Evolutionary conservation across 1,140 invertebrate genomes (phyloP).

Genomic region (Eurosta solidaginis): DNA sequence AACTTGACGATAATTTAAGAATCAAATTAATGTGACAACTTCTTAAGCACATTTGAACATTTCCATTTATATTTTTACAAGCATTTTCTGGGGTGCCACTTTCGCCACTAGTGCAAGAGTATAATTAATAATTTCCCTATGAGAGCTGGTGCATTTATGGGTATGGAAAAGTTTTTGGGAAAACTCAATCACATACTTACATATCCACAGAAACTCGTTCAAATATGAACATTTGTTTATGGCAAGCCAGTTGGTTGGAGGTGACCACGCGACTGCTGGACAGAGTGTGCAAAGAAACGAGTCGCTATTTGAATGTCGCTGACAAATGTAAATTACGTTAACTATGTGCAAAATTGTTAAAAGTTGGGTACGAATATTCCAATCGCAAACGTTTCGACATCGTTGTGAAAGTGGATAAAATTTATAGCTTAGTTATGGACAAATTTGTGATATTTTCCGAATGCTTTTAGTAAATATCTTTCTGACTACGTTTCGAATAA

Average conservation of each 20-base stretch:
- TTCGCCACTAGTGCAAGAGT: conserved; percentile 18
- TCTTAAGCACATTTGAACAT: conserved; percentile 44
- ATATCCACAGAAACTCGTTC: neutral
- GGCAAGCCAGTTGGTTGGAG: neutral
- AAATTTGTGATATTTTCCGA: too few species aligned
- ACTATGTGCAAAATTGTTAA: too few species aligned
- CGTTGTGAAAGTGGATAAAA: too few species aligned
- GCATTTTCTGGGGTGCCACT: conserved; percentile 31
- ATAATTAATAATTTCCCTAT: conserved; percentile 38
- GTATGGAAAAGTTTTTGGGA: neutral
- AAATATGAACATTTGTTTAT: neutral
- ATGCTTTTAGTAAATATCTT: too few species aligned
- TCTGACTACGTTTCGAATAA: too few species aligned
- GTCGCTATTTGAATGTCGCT: too few species aligned
- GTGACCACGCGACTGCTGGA: too few species aligned
- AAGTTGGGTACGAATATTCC: too few species aligned
- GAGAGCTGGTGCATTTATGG: neutral
- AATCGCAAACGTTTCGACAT: too few species aligned
- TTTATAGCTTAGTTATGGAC: too few species aligned
- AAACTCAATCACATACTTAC: neutral
- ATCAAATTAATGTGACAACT: conserved; percentile 49
- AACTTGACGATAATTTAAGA: conserved; percentile 20
- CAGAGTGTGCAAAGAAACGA: too few species aligned
- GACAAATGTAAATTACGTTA: too few species aligned
- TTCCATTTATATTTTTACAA: conserved; percentile 37